Evolutionary conservation across 2,113 vertebrate genomes (phyloP).

Genomic region (Aegotheles bennettii): DNA sequence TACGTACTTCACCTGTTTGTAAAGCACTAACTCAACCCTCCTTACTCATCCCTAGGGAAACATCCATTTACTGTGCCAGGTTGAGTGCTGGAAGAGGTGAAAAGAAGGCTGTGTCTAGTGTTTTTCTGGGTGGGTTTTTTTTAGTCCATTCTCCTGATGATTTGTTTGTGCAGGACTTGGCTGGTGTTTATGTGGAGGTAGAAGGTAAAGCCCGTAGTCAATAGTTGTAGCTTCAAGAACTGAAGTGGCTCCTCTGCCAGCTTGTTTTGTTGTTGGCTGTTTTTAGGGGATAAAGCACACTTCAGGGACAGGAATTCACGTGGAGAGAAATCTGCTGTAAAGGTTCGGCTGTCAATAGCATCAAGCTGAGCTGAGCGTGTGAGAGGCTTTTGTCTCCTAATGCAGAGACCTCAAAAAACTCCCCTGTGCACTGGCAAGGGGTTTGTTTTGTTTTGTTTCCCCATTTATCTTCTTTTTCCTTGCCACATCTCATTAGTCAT

Average conservation of each 20-base stretch:
- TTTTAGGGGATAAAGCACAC: slow-evolving; percentile 11
- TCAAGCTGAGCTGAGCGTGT: not conserved
- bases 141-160: not conserved
- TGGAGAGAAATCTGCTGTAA: slow-evolving; percentile 22
- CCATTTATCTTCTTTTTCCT: not conserved
- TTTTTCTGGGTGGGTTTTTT: not conserved
- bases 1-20: not conserved
- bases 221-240: not conserved
- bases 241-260: slow-evolving; percentile 13
- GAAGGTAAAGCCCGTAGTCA: not conserved
- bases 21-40: slow-evolving; percentile 15
- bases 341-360: not conserved
- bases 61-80: not conserved
- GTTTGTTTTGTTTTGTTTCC: not conserved
- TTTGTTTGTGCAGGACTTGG: slow-evolving; percentile 37
- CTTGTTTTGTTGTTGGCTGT: not conserved
- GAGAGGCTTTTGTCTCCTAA: slow-evolving; percentile 32
- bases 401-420: not conserved
- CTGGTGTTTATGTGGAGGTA: not conserved
- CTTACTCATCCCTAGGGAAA: not conserved
- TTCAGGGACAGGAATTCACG: slow-evolving; percentile 39
- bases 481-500: not conserved
- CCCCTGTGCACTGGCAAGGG: not conserved
- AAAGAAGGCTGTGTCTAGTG: slow-evolving; percentile 1
- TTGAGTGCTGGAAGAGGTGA: not conserved